phyloP scores from a whole-genome alignment of 2,888 invertebrate genomes.

The Eutolmus rufibarbis region DNA sequence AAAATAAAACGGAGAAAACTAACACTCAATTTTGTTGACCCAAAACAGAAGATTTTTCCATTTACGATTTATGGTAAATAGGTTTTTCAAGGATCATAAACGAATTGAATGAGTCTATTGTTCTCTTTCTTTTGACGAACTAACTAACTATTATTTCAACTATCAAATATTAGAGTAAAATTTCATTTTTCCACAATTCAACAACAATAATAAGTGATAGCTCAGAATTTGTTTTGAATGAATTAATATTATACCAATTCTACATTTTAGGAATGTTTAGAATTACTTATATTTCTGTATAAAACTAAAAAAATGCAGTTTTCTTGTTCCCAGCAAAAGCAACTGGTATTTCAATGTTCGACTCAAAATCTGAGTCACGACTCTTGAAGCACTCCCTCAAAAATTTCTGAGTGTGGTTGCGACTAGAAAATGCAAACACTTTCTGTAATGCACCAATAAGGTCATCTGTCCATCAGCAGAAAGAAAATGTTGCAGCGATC shows the following conservation, averaged over 20 bases:
- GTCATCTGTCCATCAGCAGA: neutral
- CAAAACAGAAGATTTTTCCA: neutral
- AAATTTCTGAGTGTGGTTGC: neutral
- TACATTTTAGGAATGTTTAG: too few species aligned
- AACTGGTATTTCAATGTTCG: neutral
- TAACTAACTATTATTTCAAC: too few species aligned
- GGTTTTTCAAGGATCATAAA: neutral
- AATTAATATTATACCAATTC: too few species aligned
- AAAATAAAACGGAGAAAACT: neutral
- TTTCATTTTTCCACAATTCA: too few species aligned
- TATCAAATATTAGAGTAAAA: too few species aligned
- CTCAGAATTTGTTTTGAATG: too few species aligned
- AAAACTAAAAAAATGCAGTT: neutral
- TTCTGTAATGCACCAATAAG: neutral
- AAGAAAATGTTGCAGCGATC: neutral
- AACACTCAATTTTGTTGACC: neutral
- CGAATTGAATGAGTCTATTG: neutral
- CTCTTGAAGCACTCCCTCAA: neutral
- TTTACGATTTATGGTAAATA: neutral
- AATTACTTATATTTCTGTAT: too few species aligned
- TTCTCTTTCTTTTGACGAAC: neutral
- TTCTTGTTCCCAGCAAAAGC: neutral
- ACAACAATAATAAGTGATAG: too few species aligned
- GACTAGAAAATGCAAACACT: neutral
- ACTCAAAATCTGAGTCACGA: neutral